Conservation (phyloP, 2,888 invertebrate species). For the Tetragnatha montana region DNA sequence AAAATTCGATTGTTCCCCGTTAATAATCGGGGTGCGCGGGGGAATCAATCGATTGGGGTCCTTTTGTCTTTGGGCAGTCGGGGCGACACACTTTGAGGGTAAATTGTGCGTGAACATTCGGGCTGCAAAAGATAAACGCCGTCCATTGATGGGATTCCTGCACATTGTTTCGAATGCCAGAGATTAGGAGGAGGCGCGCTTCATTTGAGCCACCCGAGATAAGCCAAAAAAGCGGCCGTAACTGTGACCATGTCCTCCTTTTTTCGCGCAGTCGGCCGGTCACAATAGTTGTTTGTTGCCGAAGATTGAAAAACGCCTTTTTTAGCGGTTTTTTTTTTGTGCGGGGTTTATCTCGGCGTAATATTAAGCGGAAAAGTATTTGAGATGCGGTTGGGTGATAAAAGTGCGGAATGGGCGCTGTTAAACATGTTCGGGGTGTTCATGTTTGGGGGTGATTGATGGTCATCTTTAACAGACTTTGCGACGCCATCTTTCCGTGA, state of each 20-base stretch:
- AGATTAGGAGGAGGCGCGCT: conserved; percentile 46
- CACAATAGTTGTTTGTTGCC: conserved; percentile 42
- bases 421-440: neutral
- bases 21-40: conserved; percentile 54
- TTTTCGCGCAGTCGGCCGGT: conserved; percentile 4
- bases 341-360: neutral
- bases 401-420: neutral
- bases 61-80: conserved; percentile 59
- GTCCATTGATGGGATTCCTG: conserved; percentile 52
- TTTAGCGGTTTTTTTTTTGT: neutral
- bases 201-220: conserved; percentile 40
- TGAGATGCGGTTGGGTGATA: neutral
- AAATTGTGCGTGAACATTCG: conserved; percentile 66
- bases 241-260: conserved; percentile 31
- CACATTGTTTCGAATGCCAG: conserved; percentile 60
- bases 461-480: too few relatives aligned
- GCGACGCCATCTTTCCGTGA: too few relatives aligned
- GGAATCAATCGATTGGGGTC: conserved; percentile 40
- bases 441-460: neutral
- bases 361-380: neutral
- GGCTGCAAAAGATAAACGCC: conserved; percentile 49
- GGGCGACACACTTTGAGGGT: conserved; percentile 63
- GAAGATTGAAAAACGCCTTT: neutral
- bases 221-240: conserved; percentile 21
- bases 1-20: conserved; percentile 66